Percentiles rank a stretch among this genome's conserved stretches.
phyloP scores from a whole-genome alignment of 2,888 invertebrate species.

The Flabesymbios commensalis region DNA sequence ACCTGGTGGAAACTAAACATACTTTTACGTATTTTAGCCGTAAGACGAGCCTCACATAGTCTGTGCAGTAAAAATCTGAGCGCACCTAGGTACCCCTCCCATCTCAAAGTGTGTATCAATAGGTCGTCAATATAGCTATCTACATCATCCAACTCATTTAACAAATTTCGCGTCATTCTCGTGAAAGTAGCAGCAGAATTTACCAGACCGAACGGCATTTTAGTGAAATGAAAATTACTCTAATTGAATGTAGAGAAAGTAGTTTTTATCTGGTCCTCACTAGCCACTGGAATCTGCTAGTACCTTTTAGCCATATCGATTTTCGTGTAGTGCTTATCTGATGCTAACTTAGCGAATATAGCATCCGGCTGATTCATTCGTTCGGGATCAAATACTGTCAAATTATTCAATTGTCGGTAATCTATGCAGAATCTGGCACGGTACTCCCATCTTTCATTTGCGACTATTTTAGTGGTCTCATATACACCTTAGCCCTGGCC shows the following conservation, averaged over 20 bases:
- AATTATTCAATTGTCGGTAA: not conserved
- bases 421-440: conserved; percentile 2
- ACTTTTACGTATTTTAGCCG: not conserved
- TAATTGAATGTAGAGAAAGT: not conserved
- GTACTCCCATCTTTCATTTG: not conserved
- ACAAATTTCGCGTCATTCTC: conserved; percentile 1
- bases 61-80: not conserved
- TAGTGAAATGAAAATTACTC: not conserved
- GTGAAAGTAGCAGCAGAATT: not conserved
- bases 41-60: not conserved
- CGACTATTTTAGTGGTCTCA: too few relatives aligned
- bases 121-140: not conserved
- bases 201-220: conserved; percentile 9
- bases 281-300: not conserved
- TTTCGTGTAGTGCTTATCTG: not conserved
- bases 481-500: too few relatives aligned
- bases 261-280: not conserved
- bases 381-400: conserved; percentile 8
- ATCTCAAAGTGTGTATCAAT: not conserved
- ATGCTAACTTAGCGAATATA: not conserved
- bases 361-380: not conserved
- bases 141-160: not conserved
- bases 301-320: conserved; percentile 1
- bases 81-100: not conserved
- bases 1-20: not conserved